Percentiles rank a stretch among this genome's conserved stretches.
Evolutionary conservation across 2,797 vertebrate species (phyloP).

Genomic region (Vespertilio murinus): DNA sequence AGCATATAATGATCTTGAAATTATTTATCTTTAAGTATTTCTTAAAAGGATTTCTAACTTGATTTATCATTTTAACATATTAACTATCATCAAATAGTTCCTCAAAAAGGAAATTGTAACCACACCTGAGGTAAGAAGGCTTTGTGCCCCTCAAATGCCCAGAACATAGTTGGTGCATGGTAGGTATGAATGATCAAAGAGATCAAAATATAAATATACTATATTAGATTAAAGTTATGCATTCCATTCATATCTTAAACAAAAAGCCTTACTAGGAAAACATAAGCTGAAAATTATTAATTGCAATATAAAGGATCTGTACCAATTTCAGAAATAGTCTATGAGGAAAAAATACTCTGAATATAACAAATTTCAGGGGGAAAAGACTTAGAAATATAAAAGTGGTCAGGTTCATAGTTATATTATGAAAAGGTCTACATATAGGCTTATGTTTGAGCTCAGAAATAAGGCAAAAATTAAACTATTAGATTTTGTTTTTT

Average conservation of each 20-base stretch:
- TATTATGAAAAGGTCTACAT: not conserved
- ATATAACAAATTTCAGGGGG: not conserved
- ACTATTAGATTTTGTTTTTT: not conserved
- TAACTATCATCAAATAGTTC: not conserved
- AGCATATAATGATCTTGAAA: not conserved
- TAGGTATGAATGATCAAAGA: not conserved
- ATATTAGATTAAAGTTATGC: not conserved
- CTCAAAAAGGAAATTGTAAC: not conserved
- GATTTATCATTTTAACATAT: not conserved
- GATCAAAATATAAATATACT: not conserved
- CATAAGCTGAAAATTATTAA: not conserved
- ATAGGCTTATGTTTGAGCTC: not conserved
- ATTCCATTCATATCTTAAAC: not conserved
- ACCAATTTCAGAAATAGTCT: not conserved
- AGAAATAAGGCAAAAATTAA: not conserved
- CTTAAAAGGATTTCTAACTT: not conserved
- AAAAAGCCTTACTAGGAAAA: not conserved
- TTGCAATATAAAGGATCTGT: not conserved
- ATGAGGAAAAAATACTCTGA: not conserved
- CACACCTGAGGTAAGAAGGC: not conserved
- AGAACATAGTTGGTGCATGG: not conserved
- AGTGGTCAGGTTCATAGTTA: not conserved
- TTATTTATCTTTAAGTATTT: not conserved
- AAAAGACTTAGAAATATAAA: not conserved
- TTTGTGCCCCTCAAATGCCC: not conserved